Base-by-base conservation (phyloP, 2,113 vertebrate genomes). In the Corythoichthys haematopterus region DNA sequence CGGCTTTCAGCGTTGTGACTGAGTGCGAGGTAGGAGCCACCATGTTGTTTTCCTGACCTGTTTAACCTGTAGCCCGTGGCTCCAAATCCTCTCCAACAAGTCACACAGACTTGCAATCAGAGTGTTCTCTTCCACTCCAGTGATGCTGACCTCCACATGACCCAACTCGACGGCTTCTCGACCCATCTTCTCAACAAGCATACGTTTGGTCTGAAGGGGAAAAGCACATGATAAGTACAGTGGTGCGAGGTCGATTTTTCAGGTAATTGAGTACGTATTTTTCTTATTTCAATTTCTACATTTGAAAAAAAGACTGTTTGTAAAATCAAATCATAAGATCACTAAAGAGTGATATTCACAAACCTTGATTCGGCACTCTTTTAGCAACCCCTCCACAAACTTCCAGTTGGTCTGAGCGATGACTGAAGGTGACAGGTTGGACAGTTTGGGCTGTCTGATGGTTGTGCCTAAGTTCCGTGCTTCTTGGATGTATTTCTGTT, bases 361-460 rank as follows among this genome's bases (percentile, higher is more conserved):
- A 86, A 99, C 97, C 95, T 99, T 98, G 82, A 98, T 98, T 70
- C 96, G 91, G 79, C 97, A 99, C 78, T 99, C 97, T 81, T 98
- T 98, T 78, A 99, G 85, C 75, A 99, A 86, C 3, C 97, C 97
- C 78, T 99, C 97, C 11, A 98, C 97, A 91, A 99, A 99, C 75
- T 99, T 99, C 94, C 95, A 98, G 88, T 98, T 99, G n/a, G 97
- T 98, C 78, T 99, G 97, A 50, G 97, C 97, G 60, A 99, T 99
- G 72, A 98, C 97, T 0, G 97, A 98, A 0, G 97, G 97, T 0
- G 97, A 99, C 13, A 99, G 93, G 88, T 99, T 98, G 69, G 97
- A 99, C 36, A 99, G 88, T 64, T 98, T 99, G 75, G 97, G 97
- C 84, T 98, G 97, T 37, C 96, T 92, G 76, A 99, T 97, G 52